Base-by-base conservation (phyloP, 2,888 invertebrate genomes). In the Cinara cedri region DNA sequence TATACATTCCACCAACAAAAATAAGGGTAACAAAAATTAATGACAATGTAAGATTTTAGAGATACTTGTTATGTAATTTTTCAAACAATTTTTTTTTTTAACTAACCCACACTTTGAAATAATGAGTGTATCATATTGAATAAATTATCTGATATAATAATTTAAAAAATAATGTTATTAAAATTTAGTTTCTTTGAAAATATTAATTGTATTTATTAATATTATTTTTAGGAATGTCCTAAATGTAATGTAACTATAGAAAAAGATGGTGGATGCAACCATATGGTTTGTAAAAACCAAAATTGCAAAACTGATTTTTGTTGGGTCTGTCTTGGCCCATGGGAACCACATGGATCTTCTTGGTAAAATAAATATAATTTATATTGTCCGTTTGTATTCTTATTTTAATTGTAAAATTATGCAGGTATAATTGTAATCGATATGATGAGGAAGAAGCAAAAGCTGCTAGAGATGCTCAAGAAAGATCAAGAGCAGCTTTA, bases 231-330 rank as follows among this genome's bases (percentile, higher is more conserved):
- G 88, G 97, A 98, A 87, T 98, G 98, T 87, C 98, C 98, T 62
- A 95, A 95, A 86, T 99, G 98, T 87, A 96, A 96, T 87, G 97
- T 96, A 70, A 95, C 94, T n/a, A 95, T 96, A 84, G 95, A 96
- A 86, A 95, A 95, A 86, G 97, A 98, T 87, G 98, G 98, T 82
- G 98, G 98, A 71, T 99, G 98, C 87, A 99, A 99, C 88, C 98
- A 99, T 87, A 98, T 99, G 98, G 94, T 95, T 72, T 99, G 98
- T 88, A 98, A 97, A 88, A 98, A 98, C 88, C 95, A 95, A 88
- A 95, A 94, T 87, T 99, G 98, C 87, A 96, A 96, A 87, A 92
- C 95, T 66, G 98, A 99, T 87, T 99, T 99, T 87, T 99, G 98
- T 88, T 99, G 98, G 98, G 97, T 98, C 44, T 99, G 98, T 86